These are phyloP conservation scores for Periparus ater DNA, from an alignment of 2,797 vertebrate genomes.

Conservation along the genomic window DNA sequence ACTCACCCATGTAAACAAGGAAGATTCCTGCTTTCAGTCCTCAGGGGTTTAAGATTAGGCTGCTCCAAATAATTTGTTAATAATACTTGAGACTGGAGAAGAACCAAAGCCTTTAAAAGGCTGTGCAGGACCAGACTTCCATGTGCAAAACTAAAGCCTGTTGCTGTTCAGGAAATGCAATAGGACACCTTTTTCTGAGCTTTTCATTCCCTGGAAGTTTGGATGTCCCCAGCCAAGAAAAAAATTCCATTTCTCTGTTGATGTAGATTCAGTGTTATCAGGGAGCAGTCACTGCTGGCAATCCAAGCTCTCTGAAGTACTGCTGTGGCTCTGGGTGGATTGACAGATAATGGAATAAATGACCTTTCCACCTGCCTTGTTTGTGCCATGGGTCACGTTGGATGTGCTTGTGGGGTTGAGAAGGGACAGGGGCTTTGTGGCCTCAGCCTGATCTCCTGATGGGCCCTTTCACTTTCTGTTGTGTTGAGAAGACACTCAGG, in stretches of 20 bases:
- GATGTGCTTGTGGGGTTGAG: neutral
- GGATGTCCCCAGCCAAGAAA: neutral
- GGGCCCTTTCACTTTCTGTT: neutral
- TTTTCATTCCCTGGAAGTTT: neutral
- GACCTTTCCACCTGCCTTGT: neutral
- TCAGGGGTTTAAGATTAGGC: neutral
- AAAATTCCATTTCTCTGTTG: neutral
- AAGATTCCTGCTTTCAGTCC: neutral
- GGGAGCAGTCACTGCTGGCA: neutral
- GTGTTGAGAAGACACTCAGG: accelerated
- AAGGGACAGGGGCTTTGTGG: neutral
- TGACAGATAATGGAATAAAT: neutral
- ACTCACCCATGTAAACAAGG: neutral
- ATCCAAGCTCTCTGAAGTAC: neutral
- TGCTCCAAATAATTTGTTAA: neutral
- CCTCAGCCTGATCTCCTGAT: neutral
- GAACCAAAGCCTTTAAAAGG: neutral
- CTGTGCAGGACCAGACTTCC: neutral
- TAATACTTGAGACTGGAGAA: neutral
- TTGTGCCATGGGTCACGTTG: neutral
- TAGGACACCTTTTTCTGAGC: neutral
- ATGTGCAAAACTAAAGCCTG: neutral
- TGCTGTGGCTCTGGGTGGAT: neutral
- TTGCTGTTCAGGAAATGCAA: neutral
- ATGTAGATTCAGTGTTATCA: neutral